A percentile compares a stretch with the other conserved stretches of the same genome.
Evolutionary conservation across 2,888 invertebrate genomes (phyloP).

Genomic region (Sicus ferrugineus): DNA sequence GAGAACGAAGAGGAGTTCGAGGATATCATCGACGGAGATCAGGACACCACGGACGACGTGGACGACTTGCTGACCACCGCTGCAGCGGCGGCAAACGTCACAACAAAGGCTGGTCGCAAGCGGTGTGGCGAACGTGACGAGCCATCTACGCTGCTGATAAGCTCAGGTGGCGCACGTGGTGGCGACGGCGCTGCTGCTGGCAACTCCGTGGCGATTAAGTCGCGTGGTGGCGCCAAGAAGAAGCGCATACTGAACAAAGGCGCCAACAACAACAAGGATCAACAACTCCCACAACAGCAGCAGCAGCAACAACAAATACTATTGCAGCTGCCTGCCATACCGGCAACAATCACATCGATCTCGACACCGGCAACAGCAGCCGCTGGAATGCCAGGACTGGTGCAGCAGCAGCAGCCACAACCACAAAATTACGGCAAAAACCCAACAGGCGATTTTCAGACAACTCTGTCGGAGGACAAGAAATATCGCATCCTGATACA

Average conservation of each 20-base stretch:
- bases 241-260: conserved; percentile 32
- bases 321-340: conserved; percentile 56
- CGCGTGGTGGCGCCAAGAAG: conserved; percentile 29
- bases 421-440: neutral
- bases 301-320: conserved; percentile 50
- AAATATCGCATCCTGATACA: conserved; percentile 63
- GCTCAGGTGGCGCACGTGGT: neutral
- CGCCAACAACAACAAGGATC: conserved; percentile 27
- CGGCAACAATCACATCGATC: conserved; percentile 57
- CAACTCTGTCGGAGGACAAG: conserved; percentile 58
- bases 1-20: conserved; percentile 62
- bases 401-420: conserved; percentile 2
- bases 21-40: conserved; percentile 51
- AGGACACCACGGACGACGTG: conserved; percentile 56
- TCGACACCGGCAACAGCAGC: conserved; percentile 36
- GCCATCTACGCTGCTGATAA: neutral
- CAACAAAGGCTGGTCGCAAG: conserved; percentile 52
- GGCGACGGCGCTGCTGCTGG: no score
- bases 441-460: conserved; percentile 43
- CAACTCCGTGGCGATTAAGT: conserved; percentile 34
- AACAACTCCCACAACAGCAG: conserved; percentile 44
- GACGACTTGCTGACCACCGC: conserved; percentile 57
- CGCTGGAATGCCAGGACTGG: neutral
- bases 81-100: conserved; percentile 55
- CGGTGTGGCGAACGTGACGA: conserved; percentile 20